phyloP scores from a whole-genome alignment of 2,888 invertebrate species.

The Arrhopalites spinosus region DNA sequence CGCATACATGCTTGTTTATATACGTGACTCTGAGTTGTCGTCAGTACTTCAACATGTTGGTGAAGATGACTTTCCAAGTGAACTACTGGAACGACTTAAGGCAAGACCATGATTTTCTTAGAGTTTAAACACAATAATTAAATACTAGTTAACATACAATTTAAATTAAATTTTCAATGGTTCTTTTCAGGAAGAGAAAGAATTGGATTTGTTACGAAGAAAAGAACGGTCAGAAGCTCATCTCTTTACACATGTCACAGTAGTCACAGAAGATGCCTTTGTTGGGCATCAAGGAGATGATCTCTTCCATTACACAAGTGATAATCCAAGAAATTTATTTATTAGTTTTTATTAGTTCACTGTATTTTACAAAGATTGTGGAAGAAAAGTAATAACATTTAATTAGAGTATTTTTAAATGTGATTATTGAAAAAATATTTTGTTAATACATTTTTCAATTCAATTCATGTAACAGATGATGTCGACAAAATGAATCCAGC shows the following conservation, averaged over 20 bases:
- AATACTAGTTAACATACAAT: too few species aligned
- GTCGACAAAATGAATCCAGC: conserved; percentile 71
- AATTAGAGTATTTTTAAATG: too few species aligned
- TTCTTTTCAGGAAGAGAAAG: too few species aligned
- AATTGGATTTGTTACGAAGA: conserved; percentile 86
- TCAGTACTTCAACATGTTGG: conserved; percentile 79
- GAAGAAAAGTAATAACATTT: too few species aligned
- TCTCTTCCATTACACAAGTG: too few species aligned
- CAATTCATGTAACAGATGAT: too few species aligned
- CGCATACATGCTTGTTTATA: conserved; percentile 99
- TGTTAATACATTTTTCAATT: too few species aligned
- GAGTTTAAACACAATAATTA: neutral
- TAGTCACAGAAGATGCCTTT: conserved; percentile 84
- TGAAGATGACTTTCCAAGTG: conserved; percentile 87
- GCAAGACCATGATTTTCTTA: conserved; percentile 5
- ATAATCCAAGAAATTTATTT: too few species aligned
- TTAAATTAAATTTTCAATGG: too few species aligned
- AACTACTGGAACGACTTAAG: conserved; percentile 56
- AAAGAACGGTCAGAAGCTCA: conserved; percentile 70
- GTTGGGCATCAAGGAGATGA: conserved; percentile 96
- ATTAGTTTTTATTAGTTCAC: too few species aligned
- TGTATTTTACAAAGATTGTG: too few species aligned
- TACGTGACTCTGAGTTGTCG: conserved; percentile 83
- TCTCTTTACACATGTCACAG: conserved; percentile 89
- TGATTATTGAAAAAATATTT: too few species aligned